Percentiles rank a stretch among this genome's conserved stretches.
Conservation (phyloP, 1,140 invertebrate species). For the Drosophila subobscura region DNA sequence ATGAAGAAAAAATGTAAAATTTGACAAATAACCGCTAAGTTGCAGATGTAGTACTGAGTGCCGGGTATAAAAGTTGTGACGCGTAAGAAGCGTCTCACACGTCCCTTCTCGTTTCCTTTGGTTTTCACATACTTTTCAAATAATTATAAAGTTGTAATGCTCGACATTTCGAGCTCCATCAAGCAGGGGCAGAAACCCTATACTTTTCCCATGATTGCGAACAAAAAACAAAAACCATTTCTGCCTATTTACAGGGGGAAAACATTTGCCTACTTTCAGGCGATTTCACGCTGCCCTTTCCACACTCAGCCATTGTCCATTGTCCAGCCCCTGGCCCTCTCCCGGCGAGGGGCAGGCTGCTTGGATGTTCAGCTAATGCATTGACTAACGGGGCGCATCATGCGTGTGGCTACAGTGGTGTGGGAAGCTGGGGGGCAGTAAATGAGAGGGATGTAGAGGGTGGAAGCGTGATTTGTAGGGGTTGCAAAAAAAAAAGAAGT, state of each 20-base stretch:
- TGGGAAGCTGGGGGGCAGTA: background rate
- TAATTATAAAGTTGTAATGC: too few relatives aligned
- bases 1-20: too few relatives aligned
- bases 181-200: background rate
- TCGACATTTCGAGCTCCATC: background rate
- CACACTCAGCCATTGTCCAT: background rate
- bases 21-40: too few relatives aligned
- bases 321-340: background rate
- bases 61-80: too few relatives aligned
- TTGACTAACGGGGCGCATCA: conserved; percentile 69
- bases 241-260: conserved; percentile 37
- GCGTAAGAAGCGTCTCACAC: too few relatives aligned
- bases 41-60: too few relatives aligned
- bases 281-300: conserved; percentile 8
- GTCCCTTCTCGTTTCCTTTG: too few relatives aligned
- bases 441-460: background rate
- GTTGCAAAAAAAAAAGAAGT: conserved; percentile 22
- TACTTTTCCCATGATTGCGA: background rate
- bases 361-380: conserved; percentile 56
- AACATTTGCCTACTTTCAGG: conserved; percentile 47
- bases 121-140: too few relatives aligned
- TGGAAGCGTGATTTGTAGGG: conserved; percentile 49
- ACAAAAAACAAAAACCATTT: conserved; percentile 24
- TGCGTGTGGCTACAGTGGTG: conserved; percentile 31
- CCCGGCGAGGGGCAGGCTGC: background rate